Base-by-base conservation (phyloP, 1,140 invertebrate species). In the Saccostrea cuccullata region DNA sequence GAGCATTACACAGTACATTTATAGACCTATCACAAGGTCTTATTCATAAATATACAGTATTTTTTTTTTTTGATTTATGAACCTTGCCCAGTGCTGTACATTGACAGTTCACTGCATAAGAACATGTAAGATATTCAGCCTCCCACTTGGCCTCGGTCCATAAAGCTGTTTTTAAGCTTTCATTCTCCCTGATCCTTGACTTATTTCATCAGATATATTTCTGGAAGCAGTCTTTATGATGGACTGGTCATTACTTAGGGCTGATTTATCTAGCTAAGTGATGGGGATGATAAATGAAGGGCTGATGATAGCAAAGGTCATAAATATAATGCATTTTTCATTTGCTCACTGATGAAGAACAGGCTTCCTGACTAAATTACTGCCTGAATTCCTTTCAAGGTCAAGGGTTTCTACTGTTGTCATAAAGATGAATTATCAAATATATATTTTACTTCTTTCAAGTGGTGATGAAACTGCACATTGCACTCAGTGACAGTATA, bases 191-290 rank as follows among this genome's bases (percentile, higher is more conserved):
- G 30, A 26, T 23, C 26, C 12, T 15, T 15, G 30, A 26, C 13
- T 77, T 36, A 77, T 77, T 77, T 77, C 70, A 77, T 77, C 70
- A 77, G 70, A 9, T 77, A 17, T 77, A 77, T 77, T 77, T 77
- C 70, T 77, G 70, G 70, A 15, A 15, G 26, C 70, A 11, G 26
- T 23, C 15, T 67, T 17, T 67, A 36, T 67, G 3, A 6, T 67
- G 60, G 60, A 6, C 60, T 9, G 26, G 70, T 30, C 58, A 64
- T 64, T 77, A 77, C 70, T 77, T 77, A 77, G 26, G 26, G 26
- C 30, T 77, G 70, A 77, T 77, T 77, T 77, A 77, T 77, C 70
- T 77, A 26, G 4, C 9, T 26, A 77, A 64, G 15, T 64, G 58
- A 64, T 64, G 58, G n/a, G 58, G n/a, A n/a, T 20, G 26, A 36